phyloP scores from a whole-genome alignment of 2,888 invertebrate genomes.

The Dynastes hyllus region DNA sequence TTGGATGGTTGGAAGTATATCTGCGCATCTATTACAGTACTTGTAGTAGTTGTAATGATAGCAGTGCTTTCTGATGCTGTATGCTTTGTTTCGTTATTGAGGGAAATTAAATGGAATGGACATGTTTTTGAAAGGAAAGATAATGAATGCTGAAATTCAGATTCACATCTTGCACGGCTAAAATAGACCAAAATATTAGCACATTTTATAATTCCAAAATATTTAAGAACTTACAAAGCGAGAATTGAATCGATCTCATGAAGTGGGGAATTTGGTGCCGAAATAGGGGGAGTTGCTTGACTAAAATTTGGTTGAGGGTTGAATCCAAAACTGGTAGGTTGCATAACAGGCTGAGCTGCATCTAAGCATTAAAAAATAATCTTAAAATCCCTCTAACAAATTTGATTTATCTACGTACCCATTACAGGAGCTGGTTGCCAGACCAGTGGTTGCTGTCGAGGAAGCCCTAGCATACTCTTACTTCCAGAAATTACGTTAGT shows the following conservation, averaged over 20 bases:
- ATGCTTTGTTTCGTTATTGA: too few species aligned
- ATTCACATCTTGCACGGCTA: not conserved
- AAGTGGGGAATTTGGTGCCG: too few species aligned
- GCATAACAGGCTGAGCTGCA: too few species aligned
- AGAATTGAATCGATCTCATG: too few species aligned
- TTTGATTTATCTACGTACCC: slow-evolving; percentile 43
- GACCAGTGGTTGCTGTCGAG: slow-evolving; percentile 64
- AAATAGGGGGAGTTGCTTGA: too few species aligned
- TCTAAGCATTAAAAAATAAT: too few species aligned
- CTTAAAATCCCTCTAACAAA: too few species aligned
- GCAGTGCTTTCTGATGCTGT: too few species aligned
- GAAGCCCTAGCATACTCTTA: slow-evolving; percentile 66
- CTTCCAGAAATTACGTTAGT: slow-evolving; percentile 52
- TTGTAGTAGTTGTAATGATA: not conserved
- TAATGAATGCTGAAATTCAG: not conserved
- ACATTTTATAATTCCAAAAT: too few species aligned
- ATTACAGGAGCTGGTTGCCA: slow-evolving; percentile 58
- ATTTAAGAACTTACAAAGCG: too few species aligned
- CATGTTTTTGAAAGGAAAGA: not conserved
- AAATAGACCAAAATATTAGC: not conserved
- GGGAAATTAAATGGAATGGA: not conserved
- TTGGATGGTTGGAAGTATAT: not conserved
- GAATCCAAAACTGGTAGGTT: too few species aligned
- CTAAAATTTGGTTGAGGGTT: too few species aligned
- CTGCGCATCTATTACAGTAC: not conserved